Evolutionary conservation across 2,888 invertebrate species (phyloP).

Genomic region (Scaptodrosophila latifasciaeformis): DNA sequence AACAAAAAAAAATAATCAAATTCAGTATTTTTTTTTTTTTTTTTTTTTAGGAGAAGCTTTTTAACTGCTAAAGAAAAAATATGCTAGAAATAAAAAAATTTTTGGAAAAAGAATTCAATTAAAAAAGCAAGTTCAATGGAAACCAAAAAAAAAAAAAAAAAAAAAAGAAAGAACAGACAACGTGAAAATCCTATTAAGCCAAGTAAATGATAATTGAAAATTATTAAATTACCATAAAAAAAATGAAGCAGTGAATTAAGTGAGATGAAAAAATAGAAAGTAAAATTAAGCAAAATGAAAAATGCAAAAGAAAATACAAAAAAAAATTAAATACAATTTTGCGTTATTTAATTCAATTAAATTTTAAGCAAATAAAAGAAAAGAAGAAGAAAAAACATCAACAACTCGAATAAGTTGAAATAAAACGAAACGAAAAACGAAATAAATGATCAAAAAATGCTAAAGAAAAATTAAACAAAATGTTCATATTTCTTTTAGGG

Average conservation of each 20-base stretch:
- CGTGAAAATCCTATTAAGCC: constrained; percentile 60
- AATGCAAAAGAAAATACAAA: too few species aligned
- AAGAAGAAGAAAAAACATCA: constrained; percentile 21
- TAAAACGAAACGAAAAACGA: constrained; percentile 50
- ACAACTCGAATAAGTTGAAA: constrained; percentile 53
- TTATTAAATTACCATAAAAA: constrained; percentile 11
- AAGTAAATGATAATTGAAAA: constrained; percentile 55
- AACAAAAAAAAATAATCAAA: too few species aligned
- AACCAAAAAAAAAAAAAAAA: constrained; percentile 24
- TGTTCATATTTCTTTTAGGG: too few species aligned
- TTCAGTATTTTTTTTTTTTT: too few species aligned
- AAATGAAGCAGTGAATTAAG: constrained; percentile 11
- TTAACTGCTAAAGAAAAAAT: neutral
- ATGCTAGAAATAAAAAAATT: neutral
- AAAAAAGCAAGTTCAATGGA: constrained; percentile 58
- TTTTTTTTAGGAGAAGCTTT: too few species aligned
- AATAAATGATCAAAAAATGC: too few species aligned
- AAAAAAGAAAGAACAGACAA: constrained; percentile 17
- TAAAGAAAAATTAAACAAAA: too few species aligned
- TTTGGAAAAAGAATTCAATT: constrained; percentile 33
- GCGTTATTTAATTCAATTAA: constrained; percentile 50
- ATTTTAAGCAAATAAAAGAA: constrained; percentile 39
- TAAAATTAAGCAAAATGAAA: constrained; percentile 48
- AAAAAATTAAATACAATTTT: too few species aligned
- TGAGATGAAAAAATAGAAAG: constrained; percentile 13